phyloP scores from a whole-genome alignment of 2,888 invertebrate species.

The Achlya flavicornis region DNA sequence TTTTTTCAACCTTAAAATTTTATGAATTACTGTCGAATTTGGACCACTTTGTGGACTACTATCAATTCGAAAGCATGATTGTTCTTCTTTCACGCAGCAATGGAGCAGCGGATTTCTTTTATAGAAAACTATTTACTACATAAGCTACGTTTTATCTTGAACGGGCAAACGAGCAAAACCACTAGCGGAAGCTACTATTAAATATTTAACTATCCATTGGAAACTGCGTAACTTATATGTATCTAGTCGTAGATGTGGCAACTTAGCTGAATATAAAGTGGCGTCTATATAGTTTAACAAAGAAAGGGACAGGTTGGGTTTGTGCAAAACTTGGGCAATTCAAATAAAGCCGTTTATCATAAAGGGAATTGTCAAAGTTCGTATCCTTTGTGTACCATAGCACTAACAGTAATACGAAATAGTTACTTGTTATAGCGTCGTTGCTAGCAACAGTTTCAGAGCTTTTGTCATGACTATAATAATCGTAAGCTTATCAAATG shows the following conservation, averaged over 20 bases:
- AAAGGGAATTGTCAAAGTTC: constrained; percentile 6
- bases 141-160: too few relatives aligned
- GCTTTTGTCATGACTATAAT: neutral
- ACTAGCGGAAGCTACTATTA: too few relatives aligned
- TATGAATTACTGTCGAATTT: too few relatives aligned
- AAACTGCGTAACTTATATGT: too few relatives aligned
- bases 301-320: neutral
- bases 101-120: too few relatives aligned
- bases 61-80: too few relatives aligned
- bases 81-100: too few relatives aligned
- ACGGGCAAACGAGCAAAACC: too few relatives aligned
- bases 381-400: constrained; percentile 1
- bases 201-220: too few relatives aligned
- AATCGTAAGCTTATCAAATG: neutral
- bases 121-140: too few relatives aligned
- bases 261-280: neutral
- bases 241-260: neutral
- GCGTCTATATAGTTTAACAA: neutral
- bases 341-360: constrained; percentile 8
- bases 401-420: constrained; percentile 6
- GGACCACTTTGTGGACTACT: too few relatives aligned
- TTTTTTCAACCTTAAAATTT: too few relatives aligned
- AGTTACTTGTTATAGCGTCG: neutral
- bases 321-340: neutral
- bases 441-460: neutral